Percentiles rank a stretch among this genome's conserved stretches.
phyloP scores from a whole-genome alignment of 2,113 vertebrate species.

The Athene cunicularia region DNA sequence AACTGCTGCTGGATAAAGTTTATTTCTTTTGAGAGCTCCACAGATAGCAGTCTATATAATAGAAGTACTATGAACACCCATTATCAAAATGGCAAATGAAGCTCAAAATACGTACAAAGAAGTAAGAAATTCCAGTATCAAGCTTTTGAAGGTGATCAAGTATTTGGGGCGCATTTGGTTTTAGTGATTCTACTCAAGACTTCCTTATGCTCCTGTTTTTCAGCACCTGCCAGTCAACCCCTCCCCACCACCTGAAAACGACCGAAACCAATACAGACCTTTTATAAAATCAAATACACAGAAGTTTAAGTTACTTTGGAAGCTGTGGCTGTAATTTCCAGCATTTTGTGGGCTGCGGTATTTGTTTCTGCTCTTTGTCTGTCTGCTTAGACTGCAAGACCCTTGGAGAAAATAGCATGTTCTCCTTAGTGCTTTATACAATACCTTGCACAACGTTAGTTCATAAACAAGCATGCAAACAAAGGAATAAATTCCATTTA shows the following conservation, averaged over 20 bases:
- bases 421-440: background rate
- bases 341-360: background rate
- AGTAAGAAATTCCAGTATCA: background rate
- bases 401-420: background rate
- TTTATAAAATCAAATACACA: background rate
- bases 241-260: background rate
- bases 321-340: background rate
- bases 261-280: background rate
- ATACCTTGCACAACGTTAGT: background rate
- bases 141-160: background rate
- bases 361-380: background rate
- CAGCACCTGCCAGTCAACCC: background rate
- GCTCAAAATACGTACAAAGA: background rate
- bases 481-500: background rate
- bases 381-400: background rate
- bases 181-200: background rate
- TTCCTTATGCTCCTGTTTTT: background rate
- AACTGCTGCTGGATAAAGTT: background rate
- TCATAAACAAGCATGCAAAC: background rate
- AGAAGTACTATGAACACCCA: background rate
- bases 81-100: background rate
- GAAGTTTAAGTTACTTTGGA: background rate
- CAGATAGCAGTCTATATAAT: background rate
- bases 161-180: background rate
- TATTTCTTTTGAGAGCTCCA: background rate